phyloP scores from a whole-genome alignment of 2,888 invertebrate species.

The Callimorpha dominula region DNA sequence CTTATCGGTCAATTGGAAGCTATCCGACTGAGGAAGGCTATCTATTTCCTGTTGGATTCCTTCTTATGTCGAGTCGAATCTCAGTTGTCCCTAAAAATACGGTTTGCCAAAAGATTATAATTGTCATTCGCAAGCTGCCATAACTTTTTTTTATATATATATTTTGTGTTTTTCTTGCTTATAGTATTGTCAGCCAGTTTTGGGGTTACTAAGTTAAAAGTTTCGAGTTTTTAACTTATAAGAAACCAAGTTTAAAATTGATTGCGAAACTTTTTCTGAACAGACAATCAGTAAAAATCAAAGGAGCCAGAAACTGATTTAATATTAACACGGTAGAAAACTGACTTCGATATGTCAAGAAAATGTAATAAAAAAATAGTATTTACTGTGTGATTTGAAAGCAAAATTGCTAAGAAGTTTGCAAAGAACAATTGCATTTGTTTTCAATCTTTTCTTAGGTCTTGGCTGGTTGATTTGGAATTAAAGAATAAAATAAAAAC shows the following conservation, averaged over 20 bases:
- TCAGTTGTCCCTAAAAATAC: too few species aligned
- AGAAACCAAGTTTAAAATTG: not conserved
- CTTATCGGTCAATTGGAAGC: too few species aligned
- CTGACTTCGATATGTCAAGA: not conserved
- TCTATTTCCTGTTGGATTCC: too few species aligned
- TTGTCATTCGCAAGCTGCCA: too few species aligned
- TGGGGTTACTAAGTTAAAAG: not conserved
- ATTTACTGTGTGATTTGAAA: not conserved
- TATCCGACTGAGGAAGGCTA: too few species aligned
- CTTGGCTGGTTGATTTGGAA: conserved; percentile 8
- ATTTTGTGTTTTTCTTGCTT: too few species aligned
- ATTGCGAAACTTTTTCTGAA: not conserved
- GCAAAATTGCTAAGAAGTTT: not conserved
- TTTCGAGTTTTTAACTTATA: too few species aligned
- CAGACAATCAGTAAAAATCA: not conserved
- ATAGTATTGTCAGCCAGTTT: not conserved
- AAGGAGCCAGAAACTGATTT: not conserved
- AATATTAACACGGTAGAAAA: too few species aligned
- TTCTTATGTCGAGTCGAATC: too few species aligned
- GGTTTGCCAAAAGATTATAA: too few species aligned
- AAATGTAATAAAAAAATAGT: not conserved
- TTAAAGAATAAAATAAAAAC: conserved; percentile 7
- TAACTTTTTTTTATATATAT: too few species aligned
- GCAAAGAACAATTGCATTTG: conserved; percentile 1
- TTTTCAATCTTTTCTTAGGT: not conserved